phyloP scores from a whole-genome alignment of 2,888 invertebrate species.

The Tetragonula carbonaria region DNA sequence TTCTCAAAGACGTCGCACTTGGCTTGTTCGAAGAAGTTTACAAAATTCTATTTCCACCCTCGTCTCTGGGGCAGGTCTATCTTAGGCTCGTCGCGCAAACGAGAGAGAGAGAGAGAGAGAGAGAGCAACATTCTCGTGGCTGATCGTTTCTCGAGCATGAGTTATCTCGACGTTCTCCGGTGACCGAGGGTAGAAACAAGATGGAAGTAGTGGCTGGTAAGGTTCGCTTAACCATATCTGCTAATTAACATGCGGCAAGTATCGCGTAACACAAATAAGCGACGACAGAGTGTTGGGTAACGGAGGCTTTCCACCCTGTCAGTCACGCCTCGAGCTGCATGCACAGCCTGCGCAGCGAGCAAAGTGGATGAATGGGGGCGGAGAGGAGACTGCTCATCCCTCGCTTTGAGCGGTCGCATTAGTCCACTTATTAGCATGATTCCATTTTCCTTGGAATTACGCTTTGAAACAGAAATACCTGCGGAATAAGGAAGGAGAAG shows the following conservation, averaged over 20 bases:
- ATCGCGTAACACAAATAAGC: slow-evolving; percentile 70
- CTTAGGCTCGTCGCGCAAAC: neutral
- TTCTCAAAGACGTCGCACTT: neutral
- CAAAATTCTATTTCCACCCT: neutral
- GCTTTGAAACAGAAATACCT: slow-evolving; percentile 24
- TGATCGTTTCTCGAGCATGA: slow-evolving; percentile 25
- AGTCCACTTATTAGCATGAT: slow-evolving; percentile 62
- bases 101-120: neutral
- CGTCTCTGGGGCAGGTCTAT: no score
- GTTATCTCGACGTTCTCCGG: slow-evolving; percentile 12
- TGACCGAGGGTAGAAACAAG: slow-evolving; percentile 9
- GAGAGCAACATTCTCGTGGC: neutral
- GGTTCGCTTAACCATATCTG: slow-evolving; percentile 68
- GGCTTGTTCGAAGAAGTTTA: neutral
- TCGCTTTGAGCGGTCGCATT: slow-evolving; percentile 45
- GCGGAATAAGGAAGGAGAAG: neutral
- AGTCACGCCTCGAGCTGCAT: slow-evolving; percentile 40
- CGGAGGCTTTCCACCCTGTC: slow-evolving; percentile 63
- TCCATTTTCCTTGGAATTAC: slow-evolving; percentile 45
- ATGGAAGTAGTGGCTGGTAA: slow-evolving; percentile 43
- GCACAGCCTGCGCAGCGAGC: slow-evolving; percentile 6
- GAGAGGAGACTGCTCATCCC: slow-evolving; percentile 16
- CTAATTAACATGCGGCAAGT: slow-evolving; percentile 70
- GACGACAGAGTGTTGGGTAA: slow-evolving; percentile 67
- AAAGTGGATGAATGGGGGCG: neutral